Evolutionary conservation across 2,797 vertebrate species (phyloP).

Genomic region (Columba guinea): DNA sequence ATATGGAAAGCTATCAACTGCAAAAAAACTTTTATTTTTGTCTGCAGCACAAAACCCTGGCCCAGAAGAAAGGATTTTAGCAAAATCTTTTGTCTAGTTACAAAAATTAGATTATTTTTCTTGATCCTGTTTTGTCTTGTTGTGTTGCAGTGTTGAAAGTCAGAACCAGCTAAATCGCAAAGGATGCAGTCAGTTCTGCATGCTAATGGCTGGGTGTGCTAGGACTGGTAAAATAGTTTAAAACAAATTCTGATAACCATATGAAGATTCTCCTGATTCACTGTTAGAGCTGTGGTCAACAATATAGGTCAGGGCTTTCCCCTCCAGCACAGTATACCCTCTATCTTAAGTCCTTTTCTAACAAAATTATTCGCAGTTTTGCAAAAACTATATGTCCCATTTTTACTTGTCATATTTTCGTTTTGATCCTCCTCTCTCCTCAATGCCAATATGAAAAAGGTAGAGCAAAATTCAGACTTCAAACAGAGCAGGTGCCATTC

Average conservation of each 20-base stretch:
- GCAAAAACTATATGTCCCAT: not conserved
- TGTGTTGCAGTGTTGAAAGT: not conserved
- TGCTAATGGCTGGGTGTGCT: not conserved
- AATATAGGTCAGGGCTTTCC: not conserved
- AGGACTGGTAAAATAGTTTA: not conserved
- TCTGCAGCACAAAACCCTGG: not conserved
- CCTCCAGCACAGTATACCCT: not conserved
- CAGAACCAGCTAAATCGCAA: not conserved
- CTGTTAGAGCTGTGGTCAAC: not conserved
- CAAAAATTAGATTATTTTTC: not conserved
- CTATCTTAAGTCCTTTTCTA: not conserved
- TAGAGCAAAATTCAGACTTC: not conserved
- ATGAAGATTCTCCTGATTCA: not conserved
- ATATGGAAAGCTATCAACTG: not conserved
- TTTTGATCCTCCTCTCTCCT: not conserved
- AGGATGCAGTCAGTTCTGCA: not conserved
- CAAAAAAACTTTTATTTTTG: not conserved
- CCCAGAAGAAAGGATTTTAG: not conserved
- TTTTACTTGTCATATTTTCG: not conserved
- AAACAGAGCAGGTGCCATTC: not conserved
- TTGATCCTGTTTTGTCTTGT: not conserved
- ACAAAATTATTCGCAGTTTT: not conserved
- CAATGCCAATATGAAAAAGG: not conserved
- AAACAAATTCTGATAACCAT: not conserved
- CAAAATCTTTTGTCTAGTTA: not conserved